A percentile compares a stretch with the other conserved stretches of the same genome.
These are phyloP conservation scores for Cantharis lateralis DNA, from an alignment of 2,888 invertebrate genomes.

Conservation along the genomic window DNA sequence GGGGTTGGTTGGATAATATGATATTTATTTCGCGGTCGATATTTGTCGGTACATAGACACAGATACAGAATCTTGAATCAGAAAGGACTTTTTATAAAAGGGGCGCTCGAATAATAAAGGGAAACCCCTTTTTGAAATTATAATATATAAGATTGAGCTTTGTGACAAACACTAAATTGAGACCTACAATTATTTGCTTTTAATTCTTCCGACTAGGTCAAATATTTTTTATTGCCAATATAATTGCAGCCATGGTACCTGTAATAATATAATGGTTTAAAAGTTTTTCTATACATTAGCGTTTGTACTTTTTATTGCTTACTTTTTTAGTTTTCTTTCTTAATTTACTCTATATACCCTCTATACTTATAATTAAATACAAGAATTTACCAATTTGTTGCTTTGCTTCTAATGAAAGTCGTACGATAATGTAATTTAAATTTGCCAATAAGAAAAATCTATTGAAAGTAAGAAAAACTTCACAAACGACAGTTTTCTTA, in stretches of 20 bases:
- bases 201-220: neutral
- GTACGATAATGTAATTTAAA: no score
- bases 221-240: neutral
- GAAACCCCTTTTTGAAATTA: neutral
- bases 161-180: neutral
- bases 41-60: conserved; percentile 28
- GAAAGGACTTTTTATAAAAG: conserved; percentile 15
- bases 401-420: no score
- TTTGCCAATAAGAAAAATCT: no score
- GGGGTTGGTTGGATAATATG: conserved; percentile 20
- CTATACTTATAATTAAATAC: no score
- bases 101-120: neutral
- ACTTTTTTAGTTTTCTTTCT: no score
- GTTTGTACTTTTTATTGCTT: neutral
- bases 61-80: conserved; percentile 14
- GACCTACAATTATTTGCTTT: neutral
- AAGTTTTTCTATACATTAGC: neutral
- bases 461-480: no score
- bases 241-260: neutral
- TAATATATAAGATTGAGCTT: neutral
- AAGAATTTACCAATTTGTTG: no score
- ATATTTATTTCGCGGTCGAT: conserved; percentile 24
- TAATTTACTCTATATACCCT: no score
- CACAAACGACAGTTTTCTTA: no score
- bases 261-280: neutral